Evolutionary conservation across 1,140 invertebrate genomes (phyloP).

Genomic region (Delia radicum): DNA sequence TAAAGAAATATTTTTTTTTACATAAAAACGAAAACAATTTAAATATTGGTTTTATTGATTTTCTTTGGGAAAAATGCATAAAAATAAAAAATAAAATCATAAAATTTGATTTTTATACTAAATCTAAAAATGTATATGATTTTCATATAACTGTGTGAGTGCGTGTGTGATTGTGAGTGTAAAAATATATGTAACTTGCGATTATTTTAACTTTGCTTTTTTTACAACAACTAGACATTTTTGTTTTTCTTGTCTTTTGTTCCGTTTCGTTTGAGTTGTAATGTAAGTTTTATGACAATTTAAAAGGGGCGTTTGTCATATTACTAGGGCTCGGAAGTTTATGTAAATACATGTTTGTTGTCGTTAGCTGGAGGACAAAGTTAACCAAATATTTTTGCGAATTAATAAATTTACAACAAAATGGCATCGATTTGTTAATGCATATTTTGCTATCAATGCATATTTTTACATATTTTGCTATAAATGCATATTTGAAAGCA

Average conservation of each 20-base stretch:
- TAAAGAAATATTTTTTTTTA: not conserved
- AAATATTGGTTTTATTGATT: not conserved
- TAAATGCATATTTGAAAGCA: too few species aligned
- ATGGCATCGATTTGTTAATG: too few species aligned
- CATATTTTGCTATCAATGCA: too few species aligned
- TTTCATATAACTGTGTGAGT: not conserved
- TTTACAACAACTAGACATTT: too few species aligned
- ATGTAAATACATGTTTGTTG: too few species aligned
- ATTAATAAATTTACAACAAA: too few species aligned
- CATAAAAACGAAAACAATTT: not conserved
- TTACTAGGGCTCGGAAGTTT: too few species aligned
- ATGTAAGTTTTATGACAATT: constrained; percentile 1
- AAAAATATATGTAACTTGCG: not conserved
- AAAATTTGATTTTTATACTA: not conserved
- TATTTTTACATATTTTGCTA: too few species aligned
- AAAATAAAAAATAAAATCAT: not conserved
- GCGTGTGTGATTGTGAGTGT: not conserved
- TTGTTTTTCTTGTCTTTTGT: not conserved
- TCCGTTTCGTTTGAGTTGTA: not conserved
- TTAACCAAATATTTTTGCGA: too few species aligned
- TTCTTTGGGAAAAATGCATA: not conserved
- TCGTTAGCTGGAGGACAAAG: too few species aligned
- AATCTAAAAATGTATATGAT: not conserved
- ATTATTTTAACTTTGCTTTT: not conserved
- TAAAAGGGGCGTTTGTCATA: not conserved